Conservation (phyloP, 2,888 invertebrate genomes). For the Caenorhabditis sulstoni region DNA sequence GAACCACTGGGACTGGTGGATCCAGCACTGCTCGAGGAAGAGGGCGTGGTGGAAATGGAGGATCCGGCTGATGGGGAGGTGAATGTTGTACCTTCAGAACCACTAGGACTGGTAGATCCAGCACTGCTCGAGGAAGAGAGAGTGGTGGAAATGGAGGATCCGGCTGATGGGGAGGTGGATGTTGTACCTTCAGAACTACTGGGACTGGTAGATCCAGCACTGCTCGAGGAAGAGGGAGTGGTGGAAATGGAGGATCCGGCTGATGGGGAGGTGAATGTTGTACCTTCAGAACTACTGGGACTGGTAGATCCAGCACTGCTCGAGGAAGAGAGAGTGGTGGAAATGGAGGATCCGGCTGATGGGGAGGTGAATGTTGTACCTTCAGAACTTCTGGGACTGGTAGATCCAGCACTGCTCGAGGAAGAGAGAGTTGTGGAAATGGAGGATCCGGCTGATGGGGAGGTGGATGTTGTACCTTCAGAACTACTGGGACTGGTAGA, state of each 20-base stretch:
- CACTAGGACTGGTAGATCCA: not conserved
- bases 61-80: not conserved
- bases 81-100: not conserved
- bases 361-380: not conserved
- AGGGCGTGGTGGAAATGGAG: not conserved
- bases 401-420: not conserved
- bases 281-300: not conserved
- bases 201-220: not conserved
- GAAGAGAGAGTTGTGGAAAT: no score
- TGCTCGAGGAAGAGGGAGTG: not conserved
- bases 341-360: not conserved
- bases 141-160: not conserved
- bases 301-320: not conserved
- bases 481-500: not conserved
- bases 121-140: not conserved
- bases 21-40: not conserved
- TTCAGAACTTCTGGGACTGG: not conserved
- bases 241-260: not conserved
- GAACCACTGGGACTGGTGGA: not conserved
- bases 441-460: not conserved
- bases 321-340: not conserved
- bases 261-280: not conserved
- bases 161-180: not conserved
- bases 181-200: not conserved
- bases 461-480: not conserved